Evolutionary conservation across 1,140 invertebrate species (phyloP).

Genomic region (Temnothorax nylanderi): DNA sequence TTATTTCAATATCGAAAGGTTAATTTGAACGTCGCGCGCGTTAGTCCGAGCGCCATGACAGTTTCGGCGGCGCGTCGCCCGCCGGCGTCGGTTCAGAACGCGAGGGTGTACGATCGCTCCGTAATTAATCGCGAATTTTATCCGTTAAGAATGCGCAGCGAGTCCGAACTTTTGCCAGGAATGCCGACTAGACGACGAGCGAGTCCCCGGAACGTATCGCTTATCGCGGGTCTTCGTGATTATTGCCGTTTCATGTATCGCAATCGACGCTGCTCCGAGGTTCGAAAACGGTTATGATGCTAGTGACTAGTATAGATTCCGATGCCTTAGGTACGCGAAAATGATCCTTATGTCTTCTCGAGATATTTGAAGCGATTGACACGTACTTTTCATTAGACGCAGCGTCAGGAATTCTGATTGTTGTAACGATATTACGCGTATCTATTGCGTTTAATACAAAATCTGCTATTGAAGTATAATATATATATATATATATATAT

Average conservation of each 20-base stretch:
- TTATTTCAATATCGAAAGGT: background rate
- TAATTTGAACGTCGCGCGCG: no score
- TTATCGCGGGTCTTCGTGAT: no score
- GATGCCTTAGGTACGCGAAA: background rate
- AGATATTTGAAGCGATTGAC: background rate
- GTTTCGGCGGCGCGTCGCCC: background rate
- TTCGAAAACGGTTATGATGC: no score
- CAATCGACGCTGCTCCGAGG: no score
- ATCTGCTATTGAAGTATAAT: background rate
- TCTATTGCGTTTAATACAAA: background rate
- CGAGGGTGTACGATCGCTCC: background rate
- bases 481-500: no score
- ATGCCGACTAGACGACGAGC: background rate
- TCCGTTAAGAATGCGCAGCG: no score
- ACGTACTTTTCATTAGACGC: no score
- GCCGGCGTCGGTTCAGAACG: background rate
- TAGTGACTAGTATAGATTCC: no score
- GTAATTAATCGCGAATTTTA: background rate
- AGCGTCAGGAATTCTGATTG: background rate
- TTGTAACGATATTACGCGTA: background rate
- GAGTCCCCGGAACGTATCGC: no score
- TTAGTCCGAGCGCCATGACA: background rate
- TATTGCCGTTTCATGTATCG: no score
- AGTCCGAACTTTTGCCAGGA: background rate
- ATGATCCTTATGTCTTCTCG: background rate